Percentiles rank a stretch among this genome's conserved stretches.
Conservation (phyloP, 2,113 vertebrate genomes). For the Carettochelys insculpta region DNA sequence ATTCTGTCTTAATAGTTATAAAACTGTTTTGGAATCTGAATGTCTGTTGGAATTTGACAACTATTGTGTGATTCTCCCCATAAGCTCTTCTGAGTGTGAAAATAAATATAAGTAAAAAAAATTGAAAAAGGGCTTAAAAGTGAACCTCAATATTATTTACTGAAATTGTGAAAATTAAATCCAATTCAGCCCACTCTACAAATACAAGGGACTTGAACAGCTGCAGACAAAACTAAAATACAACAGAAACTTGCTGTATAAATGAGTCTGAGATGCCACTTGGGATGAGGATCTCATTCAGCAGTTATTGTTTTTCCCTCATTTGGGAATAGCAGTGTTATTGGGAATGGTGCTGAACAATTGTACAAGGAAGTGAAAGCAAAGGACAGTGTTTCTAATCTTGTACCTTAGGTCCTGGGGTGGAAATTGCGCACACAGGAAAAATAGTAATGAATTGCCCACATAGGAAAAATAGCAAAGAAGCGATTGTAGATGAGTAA, state of each 20-base stretch:
- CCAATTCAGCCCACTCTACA: neutral
- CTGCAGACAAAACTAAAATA: neutral
- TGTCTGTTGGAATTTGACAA: neutral
- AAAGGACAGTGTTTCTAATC: neutral
- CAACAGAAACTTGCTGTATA: neutral
- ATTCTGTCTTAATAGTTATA: neutral
- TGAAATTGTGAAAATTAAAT: neutral
- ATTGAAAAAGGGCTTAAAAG: neutral
- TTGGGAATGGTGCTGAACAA: neutral
- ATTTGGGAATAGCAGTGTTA: neutral
- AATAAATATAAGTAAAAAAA: neutral
- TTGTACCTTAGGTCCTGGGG: neutral
- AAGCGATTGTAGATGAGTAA: neutral
- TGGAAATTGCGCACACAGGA: fast-evolving
- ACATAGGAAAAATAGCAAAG: fast-evolving
- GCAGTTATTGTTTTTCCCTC: fast-evolving
- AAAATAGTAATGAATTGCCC: neutral
- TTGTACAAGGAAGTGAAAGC: neutral
- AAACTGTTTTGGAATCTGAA: neutral
- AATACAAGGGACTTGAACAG: conserved; percentile 21
- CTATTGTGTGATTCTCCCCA: neutral
- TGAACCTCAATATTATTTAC: neutral
- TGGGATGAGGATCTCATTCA: neutral
- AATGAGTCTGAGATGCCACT: neutral
- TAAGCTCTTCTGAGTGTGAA: neutral